phyloP scores from a whole-genome alignment of 2,797 vertebrate genomes.

The Chelonia mydas region DNA sequence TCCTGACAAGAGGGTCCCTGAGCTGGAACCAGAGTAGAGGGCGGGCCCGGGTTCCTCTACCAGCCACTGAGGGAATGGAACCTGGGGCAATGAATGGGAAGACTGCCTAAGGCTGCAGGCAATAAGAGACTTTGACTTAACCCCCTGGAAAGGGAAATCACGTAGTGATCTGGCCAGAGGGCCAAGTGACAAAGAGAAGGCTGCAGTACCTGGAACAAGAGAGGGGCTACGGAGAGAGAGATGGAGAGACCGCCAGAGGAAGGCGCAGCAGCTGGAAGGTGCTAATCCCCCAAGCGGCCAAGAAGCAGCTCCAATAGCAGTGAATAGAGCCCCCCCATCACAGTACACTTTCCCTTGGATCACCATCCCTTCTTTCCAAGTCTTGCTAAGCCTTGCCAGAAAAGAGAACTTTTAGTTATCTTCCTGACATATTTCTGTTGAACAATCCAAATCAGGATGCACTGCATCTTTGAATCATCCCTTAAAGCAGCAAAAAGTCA shows the following conservation, averaged over 20 bases:
- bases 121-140: background rate
- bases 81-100: background rate
- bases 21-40: background rate
- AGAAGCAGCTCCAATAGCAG: background rate
- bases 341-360: background rate
- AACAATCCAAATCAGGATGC: background rate
- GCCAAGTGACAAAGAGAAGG: no score
- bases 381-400: slow-evolving; percentile 11
- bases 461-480: background rate
- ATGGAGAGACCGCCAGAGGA: no score
- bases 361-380: background rate
- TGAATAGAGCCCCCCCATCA: background rate
- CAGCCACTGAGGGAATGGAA: background rate
- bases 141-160: background rate
- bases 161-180: no score
- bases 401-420: slow-evolving; percentile 22
- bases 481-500: background rate
- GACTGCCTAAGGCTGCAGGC: background rate
- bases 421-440: background rate
- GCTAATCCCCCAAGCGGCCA: background rate
- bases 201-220: no score
- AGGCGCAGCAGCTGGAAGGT: no score
- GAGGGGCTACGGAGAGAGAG: background rate
- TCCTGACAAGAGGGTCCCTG: background rate
- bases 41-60: background rate